These are phyloP conservation scores for Phocoena phocoena DNA, from an alignment of 2,113 vertebrate species.

Conservation along the genomic window DNA sequence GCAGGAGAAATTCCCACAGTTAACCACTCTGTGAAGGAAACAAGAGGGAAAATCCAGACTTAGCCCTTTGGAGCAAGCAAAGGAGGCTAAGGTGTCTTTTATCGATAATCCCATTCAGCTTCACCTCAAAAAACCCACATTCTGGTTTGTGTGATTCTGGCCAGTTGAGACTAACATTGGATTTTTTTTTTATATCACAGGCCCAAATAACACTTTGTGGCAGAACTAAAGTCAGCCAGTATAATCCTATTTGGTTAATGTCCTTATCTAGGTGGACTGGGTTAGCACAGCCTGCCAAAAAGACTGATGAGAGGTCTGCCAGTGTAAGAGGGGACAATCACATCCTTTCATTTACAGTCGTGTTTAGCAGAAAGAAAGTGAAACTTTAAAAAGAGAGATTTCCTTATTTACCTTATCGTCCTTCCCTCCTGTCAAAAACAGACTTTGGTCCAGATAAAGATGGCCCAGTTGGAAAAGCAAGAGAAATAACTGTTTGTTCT, in stretches of 20 bases:
- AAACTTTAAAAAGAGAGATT: neutral
- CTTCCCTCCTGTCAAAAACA: neutral
- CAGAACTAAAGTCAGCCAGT: neutral
- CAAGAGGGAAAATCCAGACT: neutral
- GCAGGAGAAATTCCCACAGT: neutral
- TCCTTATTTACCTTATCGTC: neutral
- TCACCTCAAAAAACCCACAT: neutral
- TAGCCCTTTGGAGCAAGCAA: neutral
- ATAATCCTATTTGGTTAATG: neutral
- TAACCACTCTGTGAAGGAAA: neutral
- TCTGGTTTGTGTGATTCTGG: neutral
- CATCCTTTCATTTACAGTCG: neutral
- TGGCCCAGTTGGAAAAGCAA: neutral
- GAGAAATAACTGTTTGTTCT: neutral
- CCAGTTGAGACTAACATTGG: neutral
- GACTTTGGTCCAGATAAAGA: neutral
- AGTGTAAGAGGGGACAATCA: neutral
- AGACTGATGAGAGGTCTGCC: neutral
- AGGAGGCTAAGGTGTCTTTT: neutral
- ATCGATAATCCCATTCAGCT: neutral
- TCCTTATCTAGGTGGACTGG: neutral
- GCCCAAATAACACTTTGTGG: neutral
- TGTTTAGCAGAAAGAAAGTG: neutral
- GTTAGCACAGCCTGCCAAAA: neutral
- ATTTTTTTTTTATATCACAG: neutral